Percentiles rank a stretch among this genome's conserved stretches.
phyloP scores from a whole-genome alignment of 2,797 vertebrate species.

The Chanos chanos region DNA sequence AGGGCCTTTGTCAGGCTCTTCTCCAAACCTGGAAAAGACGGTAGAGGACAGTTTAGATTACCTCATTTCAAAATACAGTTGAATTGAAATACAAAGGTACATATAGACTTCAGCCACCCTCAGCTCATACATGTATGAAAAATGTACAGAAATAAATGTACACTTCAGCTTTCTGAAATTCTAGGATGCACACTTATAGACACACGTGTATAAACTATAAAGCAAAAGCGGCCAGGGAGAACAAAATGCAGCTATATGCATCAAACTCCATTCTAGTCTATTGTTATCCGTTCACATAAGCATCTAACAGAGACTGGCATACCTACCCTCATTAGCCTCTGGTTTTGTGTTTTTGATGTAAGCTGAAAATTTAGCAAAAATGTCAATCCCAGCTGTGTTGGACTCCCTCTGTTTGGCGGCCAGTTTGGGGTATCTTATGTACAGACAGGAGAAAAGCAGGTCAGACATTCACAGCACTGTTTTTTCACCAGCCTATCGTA shows the following conservation, averaged over 20 bases:
- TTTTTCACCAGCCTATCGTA: conserved; percentile 24
- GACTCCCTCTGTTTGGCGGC: conserved; percentile 82
- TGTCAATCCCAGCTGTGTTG: conserved; percentile 84
- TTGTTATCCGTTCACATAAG: conserved; percentile 40
- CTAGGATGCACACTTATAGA: too few species aligned
- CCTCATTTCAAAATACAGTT: background rate
- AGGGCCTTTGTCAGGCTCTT: conserved; percentile 82
- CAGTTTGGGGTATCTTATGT: conserved; percentile 80
- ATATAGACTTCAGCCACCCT: too few species aligned
- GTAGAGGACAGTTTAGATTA: background rate
- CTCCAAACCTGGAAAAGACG: conserved; percentile 74
- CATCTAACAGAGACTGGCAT: conserved; percentile 44
- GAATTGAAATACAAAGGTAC: too few species aligned
- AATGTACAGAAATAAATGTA: too few species aligned
- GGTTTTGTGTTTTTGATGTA: conserved; percentile 86
- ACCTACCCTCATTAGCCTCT: conserved; percentile 87
- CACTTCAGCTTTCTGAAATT: too few species aligned
- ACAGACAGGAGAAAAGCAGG: conserved; percentile 36
- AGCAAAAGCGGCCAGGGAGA: too few species aligned
- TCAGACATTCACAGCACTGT: conserved; percentile 39
- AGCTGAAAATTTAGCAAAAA: conserved; percentile 87
- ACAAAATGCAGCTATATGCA: too few species aligned
- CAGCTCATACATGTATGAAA: too few species aligned
- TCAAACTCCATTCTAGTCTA: too few species aligned
- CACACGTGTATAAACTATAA: too few species aligned